These are phyloP conservation scores for Cryptus viduatorius DNA, from an alignment of 2,888 invertebrate genomes.

Conservation along the genomic window DNA sequence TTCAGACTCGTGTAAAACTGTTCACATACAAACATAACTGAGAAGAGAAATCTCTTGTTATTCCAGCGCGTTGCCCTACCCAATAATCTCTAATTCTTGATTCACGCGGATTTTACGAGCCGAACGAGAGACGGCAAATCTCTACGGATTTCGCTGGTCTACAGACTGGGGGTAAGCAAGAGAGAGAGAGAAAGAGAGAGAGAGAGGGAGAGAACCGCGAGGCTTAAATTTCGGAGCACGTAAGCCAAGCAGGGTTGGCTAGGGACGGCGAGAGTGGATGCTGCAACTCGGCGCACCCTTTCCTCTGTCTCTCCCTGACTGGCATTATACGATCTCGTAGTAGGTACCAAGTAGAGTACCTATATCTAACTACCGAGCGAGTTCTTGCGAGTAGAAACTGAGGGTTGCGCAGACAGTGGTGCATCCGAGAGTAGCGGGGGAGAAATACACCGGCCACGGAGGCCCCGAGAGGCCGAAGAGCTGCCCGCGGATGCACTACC, in stretches of 20 bases:
- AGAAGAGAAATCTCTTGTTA: conserved; percentile 52
- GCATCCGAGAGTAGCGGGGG: conserved; percentile 75
- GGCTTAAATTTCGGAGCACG: conserved; percentile 71
- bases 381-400: conserved; percentile 47
- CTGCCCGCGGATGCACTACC: conserved; percentile 73
- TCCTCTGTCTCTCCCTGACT: conserved; percentile 50
- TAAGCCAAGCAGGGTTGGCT: conserved; percentile 55
- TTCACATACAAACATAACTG: not conserved
- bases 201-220: conserved; percentile 45
- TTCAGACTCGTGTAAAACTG: not conserved
- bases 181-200: conserved; percentile 38
- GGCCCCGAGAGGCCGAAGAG: conserved; percentile 72
- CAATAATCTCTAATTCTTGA: conserved; percentile 66
- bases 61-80: conserved; percentile 53
- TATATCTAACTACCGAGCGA: conserved; percentile 32
- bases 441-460: conserved; percentile 71
- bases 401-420: conserved; percentile 71
- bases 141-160: conserved; percentile 63
- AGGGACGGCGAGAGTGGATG: conserved; percentile 49
- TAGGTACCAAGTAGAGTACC: conserved; percentile 24
- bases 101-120: conserved; percentile 67
- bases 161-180: not conserved
- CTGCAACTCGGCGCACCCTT: conserved; percentile 59
- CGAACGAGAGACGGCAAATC: conserved; percentile 63
- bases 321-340: conserved; percentile 58